phyloP scores from a whole-genome alignment of 1,140 invertebrate genomes.

The Hycleus cichorii region DNA sequence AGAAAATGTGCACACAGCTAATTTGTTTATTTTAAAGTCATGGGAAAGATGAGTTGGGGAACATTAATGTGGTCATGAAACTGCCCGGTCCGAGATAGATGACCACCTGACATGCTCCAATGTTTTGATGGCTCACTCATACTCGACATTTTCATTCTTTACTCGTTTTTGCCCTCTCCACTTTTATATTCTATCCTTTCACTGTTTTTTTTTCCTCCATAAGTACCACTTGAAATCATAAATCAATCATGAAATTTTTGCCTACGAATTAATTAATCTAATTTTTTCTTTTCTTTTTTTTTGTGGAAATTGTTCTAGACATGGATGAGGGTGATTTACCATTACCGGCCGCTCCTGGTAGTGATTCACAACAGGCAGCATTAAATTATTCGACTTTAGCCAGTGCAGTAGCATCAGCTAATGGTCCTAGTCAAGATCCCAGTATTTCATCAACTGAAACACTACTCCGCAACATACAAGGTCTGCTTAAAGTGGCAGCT shows the following conservation, averaged over 20 bases:
- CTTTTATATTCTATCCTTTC: not conserved
- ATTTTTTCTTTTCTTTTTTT: not conserved
- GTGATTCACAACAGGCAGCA: constrained; percentile 57
- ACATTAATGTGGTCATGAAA: constrained; percentile 18
- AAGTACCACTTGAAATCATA: too few species aligned
- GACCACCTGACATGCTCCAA: constrained; percentile 21
- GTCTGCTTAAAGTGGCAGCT: constrained; percentile 87
- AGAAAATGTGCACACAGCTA: constrained; percentile 20
- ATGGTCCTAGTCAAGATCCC: constrained; percentile 46
- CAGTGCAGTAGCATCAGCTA: constrained; percentile 44
- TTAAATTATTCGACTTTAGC: constrained; percentile 64
- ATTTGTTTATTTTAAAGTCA: constrained; percentile 32
- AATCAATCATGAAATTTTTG: too few species aligned
- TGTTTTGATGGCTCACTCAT: constrained; percentile 21
- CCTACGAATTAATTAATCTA: not conserved
- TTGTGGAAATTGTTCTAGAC: constrained; percentile 25
- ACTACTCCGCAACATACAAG: constrained; percentile 88
- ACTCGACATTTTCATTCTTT: too few species aligned
- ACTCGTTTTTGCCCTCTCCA: not conserved
- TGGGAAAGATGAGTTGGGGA: constrained; percentile 25
- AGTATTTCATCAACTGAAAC: constrained; percentile 80
- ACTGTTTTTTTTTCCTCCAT: not conserved
- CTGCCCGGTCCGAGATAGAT: constrained; percentile 18
- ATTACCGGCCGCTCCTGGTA: constrained; percentile 50
- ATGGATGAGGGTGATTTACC: constrained; percentile 61